Base-by-base conservation (phyloP, 2,797 vertebrate species). In the Danio kyathit region DNA sequence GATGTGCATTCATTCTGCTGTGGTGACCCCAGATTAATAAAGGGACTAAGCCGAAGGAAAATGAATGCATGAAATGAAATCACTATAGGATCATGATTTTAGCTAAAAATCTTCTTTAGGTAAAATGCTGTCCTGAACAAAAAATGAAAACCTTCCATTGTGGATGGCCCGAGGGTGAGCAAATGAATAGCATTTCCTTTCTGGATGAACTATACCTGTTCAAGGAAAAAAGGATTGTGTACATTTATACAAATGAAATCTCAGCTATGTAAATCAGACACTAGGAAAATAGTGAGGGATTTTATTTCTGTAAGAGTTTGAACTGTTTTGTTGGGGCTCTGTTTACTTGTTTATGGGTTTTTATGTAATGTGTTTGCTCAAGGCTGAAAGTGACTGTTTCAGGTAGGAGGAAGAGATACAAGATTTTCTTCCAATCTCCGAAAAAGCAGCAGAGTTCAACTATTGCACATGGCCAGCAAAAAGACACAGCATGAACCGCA, bases 291-390 rank as follows among this genome's bases (percentile, higher is more conserved):
- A 44, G 6, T 38, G 4, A 14, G 51, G 9, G 13, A 21, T 74
- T 21, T 51, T 14, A 75, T 43, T 64, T 77, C 43, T 38, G 4
- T 12, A 12, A n/a, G 8, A 46, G 49, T 46, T 43, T 38, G 8
- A 29, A 38, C 11, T 63, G 49, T 60, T 59, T 49, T 60, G 54
- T 70, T 41, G 7, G 17, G n/a, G 17, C 49, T 71, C 51, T 66
- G 52, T 79, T 63, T 71, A 54, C 38, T 72, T 63, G 57, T 63
- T 44, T 54, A 61, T 8, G 19, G 1, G 75, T 59, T 59, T 21
- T 65, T 66, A 56, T 77, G 52, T 78, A 59, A 38, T 78, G 41
- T 77, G 21, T 29, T 66, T 57, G 63, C 64, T 78, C 11, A 59
- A 17, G 75, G 43, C 19, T 57, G 43, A 48, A 77, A 57, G 64